Conservation (phyloP, 1,140 invertebrate genomes). For the Drosophila arizonae region DNA sequence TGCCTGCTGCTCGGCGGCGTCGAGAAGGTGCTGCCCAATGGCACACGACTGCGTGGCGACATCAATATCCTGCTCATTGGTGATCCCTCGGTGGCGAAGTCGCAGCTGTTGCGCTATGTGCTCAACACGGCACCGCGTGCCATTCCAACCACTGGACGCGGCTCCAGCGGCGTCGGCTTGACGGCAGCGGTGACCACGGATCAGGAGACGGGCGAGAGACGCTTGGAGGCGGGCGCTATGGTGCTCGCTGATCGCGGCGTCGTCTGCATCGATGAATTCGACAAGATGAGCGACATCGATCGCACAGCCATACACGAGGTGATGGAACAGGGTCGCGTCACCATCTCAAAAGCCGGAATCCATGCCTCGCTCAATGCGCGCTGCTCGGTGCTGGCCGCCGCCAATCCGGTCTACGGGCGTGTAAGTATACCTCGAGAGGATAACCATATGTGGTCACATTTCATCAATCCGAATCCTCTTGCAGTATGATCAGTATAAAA, state of each 20-base stretch:
- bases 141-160: conserved; percentile 98
- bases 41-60: conserved; percentile 98
- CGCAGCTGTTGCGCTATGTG: conserved; percentile 97
- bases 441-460: background rate
- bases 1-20: conserved; percentile 97
- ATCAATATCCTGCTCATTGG: conserved; percentile 99
- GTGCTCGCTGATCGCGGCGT: conserved; percentile 99
- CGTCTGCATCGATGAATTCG: conserved; percentile 99
- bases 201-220: conserved; percentile 94
- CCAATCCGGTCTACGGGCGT: conserved; percentile 99
- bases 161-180: conserved; percentile 97
- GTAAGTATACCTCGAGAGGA: conserved; percentile 84
- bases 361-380: conserved; percentile 98
- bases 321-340: conserved; percentile 97
- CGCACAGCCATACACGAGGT: conserved; percentile 99
- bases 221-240: conserved; percentile 99
- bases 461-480: conserved; percentile 31
- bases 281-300: conserved; percentile 99
- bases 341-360: conserved; percentile 99
- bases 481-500: conserved; percentile 99
- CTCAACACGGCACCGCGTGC: conserved; percentile 96
- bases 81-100: conserved; percentile 99
- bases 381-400: conserved; percentile 98
- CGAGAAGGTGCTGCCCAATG: conserved; percentile 98
- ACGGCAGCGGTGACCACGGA: conserved; percentile 99